Base-by-base conservation (phyloP, 2,113 vertebrate species). In the Oostethus manadensis region DNA sequence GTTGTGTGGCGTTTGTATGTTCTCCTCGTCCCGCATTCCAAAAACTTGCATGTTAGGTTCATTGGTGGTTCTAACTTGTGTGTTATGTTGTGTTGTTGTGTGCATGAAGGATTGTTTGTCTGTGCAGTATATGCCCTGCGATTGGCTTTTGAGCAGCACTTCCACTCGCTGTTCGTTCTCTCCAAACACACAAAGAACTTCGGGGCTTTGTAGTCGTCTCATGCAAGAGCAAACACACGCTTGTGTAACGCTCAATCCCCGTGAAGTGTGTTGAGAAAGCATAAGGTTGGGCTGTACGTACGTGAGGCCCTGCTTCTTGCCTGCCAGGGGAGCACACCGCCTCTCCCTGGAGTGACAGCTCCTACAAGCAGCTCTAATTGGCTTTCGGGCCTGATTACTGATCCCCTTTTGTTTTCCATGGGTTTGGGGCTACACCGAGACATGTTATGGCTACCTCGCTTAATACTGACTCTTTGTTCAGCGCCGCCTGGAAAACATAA, bases 371-470 rank as follows among this genome's bases (percentile, higher is more conserved):
- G 51, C 63, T 66, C 50, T 79, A 80, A 78, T 71, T 79, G 68
- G 70, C 64, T 86, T 83, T 75, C 60, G 45, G 60, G 42, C 57
- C 58, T 56, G 66, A 73, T 71, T 76, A 68, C 70, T 64, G 67
- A 62, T 77, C 69, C 63, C 22, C 54, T 60, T 72, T 75, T 78
- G 71, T 80, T 85, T 82, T 80, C 71, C 62, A 71, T 65, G 50
- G 61, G 66, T 63, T 77, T 64, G 56, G 46, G 64, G 48, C 68
- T 59, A 48, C 67, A 51, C 66, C 0, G 46, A 66, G 65, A 66
- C 26, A n/a, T 84, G 80, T 84, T 84, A 77, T 81, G 82, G 64
- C 83, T 84, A 71, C 75, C 43, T 64, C 42, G 18, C 48, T 44
- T 71, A 63, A 78, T 73, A 71, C 62, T 58, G 62, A 68, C 58